A percentile compares a stretch with the other conserved stretches of the same genome.
Conservation (phyloP, 2,888 invertebrate genomes). For the Ormyrus nitidulus region DNA sequence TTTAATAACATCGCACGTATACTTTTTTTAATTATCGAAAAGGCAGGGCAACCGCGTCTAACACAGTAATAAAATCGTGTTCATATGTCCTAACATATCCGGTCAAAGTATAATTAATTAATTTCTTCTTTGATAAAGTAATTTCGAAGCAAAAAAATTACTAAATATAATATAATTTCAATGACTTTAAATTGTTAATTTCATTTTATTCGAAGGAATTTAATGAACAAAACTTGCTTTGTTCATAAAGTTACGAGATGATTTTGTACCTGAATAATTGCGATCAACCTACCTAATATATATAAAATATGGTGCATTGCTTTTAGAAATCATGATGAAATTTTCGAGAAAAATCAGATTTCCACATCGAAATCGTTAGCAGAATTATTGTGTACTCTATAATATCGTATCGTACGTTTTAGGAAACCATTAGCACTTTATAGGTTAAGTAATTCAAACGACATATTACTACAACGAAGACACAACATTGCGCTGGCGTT, state of each 20-base stretch:
- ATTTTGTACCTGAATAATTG: too few species aligned
- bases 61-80: neutral
- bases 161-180: too few species aligned
- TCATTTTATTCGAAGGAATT: too few species aligned
- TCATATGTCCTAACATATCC: slow-evolving; percentile 65
- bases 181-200: too few species aligned
- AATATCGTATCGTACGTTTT: slow-evolving; percentile 45
- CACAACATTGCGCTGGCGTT: slow-evolving; percentile 8
- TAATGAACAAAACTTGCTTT: too few species aligned
- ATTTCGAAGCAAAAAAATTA: too few species aligned
- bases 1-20: too few species aligned
- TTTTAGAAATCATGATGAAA: slow-evolving; percentile 23
- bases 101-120: slow-evolving; percentile 20
- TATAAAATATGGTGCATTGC: too few species aligned
- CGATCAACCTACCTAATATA: too few species aligned
- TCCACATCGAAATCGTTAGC: slow-evolving; percentile 3
- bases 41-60: neutral
- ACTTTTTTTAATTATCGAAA: too few species aligned
- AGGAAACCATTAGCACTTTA: slow-evolving; percentile 38
- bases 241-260: too few species aligned
- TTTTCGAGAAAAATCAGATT: neutral
- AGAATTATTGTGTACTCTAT: slow-evolving; percentile 22
- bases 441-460: slow-evolving; percentile 30
- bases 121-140: too few species aligned
- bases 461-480: slow-evolving; percentile 48